These are phyloP conservation scores for Strigops habroptila DNA, from an alignment of 2,113 vertebrate species.

Conservation along the genomic window DNA sequence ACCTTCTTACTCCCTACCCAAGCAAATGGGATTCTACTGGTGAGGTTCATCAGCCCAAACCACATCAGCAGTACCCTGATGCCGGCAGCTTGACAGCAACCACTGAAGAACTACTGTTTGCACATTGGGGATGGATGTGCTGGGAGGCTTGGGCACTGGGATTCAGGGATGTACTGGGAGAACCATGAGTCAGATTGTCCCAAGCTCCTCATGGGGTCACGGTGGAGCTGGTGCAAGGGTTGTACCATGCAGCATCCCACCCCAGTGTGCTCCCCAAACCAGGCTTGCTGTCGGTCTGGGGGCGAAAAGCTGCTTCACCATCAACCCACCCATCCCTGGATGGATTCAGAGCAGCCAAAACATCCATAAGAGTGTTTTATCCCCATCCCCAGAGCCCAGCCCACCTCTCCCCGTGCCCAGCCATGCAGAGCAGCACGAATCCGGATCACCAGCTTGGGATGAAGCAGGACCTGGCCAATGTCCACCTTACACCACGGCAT, in stretches of 20 bases:
- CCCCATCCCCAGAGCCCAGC: not conserved
- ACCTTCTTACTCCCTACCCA: not conserved
- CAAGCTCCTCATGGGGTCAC: rapidly evolving
- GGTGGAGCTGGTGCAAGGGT: not conserved
- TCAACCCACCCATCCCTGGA: rapidly evolving
- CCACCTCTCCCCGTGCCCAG: not conserved
- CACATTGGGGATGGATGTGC: not conserved
- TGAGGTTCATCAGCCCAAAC: not conserved
- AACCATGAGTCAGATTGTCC: rapidly evolving
- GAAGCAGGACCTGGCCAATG: not conserved
- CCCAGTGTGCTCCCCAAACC: not conserved
- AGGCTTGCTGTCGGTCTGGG: rapidly evolving
- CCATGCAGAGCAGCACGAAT: not conserved
- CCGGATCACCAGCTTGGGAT: not conserved
- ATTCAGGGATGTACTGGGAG: not conserved
- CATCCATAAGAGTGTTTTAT: rapidly evolving
- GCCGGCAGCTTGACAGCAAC: not conserved
- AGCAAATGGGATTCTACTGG: not conserved
- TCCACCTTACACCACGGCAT: not conserved
- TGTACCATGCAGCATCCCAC: not conserved
- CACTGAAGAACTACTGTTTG: rapidly evolving
- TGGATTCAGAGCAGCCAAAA: not conserved
- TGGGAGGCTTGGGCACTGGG: not conserved
- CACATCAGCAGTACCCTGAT: not conserved
- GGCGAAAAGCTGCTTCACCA: not conserved